A percentile compares a stretch with the other conserved stretches of the same genome.
Evolutionary conservation across 2,113 vertebrate species (phyloP).

Genomic region (Ptychochromis oligacanthus): DNA sequence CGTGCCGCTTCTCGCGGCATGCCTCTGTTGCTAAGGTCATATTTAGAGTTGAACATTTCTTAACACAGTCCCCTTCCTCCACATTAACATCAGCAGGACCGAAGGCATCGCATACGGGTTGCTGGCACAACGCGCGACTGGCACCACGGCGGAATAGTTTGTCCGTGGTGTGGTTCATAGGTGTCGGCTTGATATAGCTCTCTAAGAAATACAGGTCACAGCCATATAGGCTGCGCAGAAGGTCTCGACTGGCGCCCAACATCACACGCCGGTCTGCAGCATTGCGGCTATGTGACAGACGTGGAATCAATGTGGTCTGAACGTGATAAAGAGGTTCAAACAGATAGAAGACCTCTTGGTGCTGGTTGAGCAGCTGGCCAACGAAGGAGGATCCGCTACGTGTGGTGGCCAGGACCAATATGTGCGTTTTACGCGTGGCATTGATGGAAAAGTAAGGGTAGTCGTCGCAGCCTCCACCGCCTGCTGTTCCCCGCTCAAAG

Average conservation of each 20-base stretch:
- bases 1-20: constrained; percentile 87
- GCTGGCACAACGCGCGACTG: constrained; percentile 91
- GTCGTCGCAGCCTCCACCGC: constrained; percentile 86
- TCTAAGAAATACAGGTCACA: constrained; percentile 95
- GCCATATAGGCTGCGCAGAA: constrained; percentile 91
- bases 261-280: constrained; percentile 87
- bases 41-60: constrained; percentile 89
- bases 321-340: constrained; percentile 98
- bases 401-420: constrained; percentile 94
- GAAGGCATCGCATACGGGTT: constrained; percentile 87
- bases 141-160: constrained; percentile 92
- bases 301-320: constrained; percentile 90
- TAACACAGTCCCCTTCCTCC: constrained; percentile 94
- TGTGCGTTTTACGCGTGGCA: constrained; percentile 88
- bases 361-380: constrained; percentile 97
- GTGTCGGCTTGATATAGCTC: constrained; percentile 94
- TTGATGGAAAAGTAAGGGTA: constrained; percentile 86
- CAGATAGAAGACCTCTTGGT: constrained; percentile 96
- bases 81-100: constrained; percentile 80
- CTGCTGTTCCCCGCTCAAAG: constrained; percentile 76
- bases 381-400: constrained; percentile 95
- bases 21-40: constrained; percentile 89
- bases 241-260: constrained; percentile 92
- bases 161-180: constrained; percentile 91
- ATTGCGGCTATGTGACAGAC: constrained; percentile 88